Evolutionary conservation across 2,888 invertebrate species (phyloP).

Genomic region (Fragum whitleyi): DNA sequence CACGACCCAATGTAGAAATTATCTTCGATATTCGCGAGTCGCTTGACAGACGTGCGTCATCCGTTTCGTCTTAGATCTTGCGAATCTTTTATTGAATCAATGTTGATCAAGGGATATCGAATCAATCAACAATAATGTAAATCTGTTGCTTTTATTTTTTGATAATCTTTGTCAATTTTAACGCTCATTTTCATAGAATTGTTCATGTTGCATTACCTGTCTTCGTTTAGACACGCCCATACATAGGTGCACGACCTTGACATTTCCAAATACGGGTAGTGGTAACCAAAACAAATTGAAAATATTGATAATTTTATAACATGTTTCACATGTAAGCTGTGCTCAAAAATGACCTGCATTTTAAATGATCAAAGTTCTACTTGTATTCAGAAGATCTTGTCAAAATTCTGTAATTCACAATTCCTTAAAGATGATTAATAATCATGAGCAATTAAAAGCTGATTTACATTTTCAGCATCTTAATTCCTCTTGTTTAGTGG

Average conservation of each 20-base stretch:
- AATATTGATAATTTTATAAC: constrained; percentile 16
- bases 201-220: constrained; percentile 16
- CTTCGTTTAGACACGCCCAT: constrained; percentile 45
- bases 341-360: background rate
- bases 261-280: background rate
- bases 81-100: background rate
- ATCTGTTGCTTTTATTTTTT: background rate
- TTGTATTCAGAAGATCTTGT: too few species aligned
- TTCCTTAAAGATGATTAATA: too few species aligned
- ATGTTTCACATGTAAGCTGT: background rate
- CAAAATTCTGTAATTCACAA: too few species aligned
- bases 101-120: too few species aligned
- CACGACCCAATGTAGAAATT: background rate
- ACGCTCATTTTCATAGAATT: background rate
- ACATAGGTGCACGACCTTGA: constrained; percentile 37
- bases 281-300: constrained; percentile 55
- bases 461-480: too few species aligned
- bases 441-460: too few species aligned
- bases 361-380: too few species aligned
- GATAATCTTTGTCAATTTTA: background rate
- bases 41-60: background rate
- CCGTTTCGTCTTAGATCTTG: background rate
- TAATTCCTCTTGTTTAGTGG: too few species aligned
- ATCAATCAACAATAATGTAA: too few species aligned
- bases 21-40: background rate